Evolutionary conservation across 2,797 vertebrate genomes (phyloP), one percentile per base, ranked within the genome.

Genomic region (Anomalospiza imberbis): DNA sequence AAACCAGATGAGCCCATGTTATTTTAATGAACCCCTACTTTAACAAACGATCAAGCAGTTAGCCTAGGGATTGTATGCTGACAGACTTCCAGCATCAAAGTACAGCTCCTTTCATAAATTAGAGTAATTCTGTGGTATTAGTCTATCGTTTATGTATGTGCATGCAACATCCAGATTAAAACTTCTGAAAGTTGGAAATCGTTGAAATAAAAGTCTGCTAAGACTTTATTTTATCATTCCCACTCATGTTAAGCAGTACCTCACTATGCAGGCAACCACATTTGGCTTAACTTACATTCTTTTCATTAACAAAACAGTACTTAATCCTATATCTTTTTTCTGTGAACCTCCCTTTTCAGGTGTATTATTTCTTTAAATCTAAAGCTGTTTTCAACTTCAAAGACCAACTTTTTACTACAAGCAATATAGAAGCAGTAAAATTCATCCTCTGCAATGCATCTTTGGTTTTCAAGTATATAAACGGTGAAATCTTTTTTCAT

Each of bases 331-430:
- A 57, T 31, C 55, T 94, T 81, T 95, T 86, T 81, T 91, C 70
- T 86, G 45, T 17, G 76, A 65, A 77, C 79, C 92, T 93, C 89
- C 89, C 85, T 91, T 81, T 88, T 89, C 66, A 77, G 72, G 78
- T 6, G 0, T 50, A 86, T 84, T 91, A 90, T 54, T 92, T 94
- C 80, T 94, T 93, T 90, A 95, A 92, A 88, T 91, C 40, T 85
- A 76, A 94, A 93, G 55, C 47, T 51, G 67, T 48, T 92, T 94
- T 88, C 83, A 91, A 95, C 94, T 93, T 97, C 95, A 96, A 97
- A 97, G 93, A 76, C 80, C 51, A 71, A 86, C 66, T 87, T 95
- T 89, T 91, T 89, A 96, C 85, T 92, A 94, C 78, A 91, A 91
- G 71, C 80, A 93, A 93, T 96, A 91, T 57, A 93, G 38, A 83